A percentile compares a stretch with the other conserved stretches of the same genome.
phyloP scores from a whole-genome alignment of 2,888 invertebrate species.

The Tetrapedia diversipes region DNA sequence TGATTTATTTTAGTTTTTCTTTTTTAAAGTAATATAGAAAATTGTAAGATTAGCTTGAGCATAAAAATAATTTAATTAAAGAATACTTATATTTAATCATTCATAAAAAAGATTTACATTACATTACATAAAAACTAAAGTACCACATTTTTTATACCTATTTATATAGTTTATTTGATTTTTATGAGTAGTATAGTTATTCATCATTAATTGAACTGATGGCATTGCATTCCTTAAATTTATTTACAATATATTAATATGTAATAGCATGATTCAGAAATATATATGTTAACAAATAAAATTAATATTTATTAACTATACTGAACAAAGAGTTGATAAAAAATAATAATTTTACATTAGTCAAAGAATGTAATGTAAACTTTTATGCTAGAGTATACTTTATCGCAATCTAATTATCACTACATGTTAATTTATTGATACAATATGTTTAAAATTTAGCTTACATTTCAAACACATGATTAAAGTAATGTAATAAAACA shows the following conservation, averaged over 20 bases:
- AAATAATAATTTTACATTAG: constrained; percentile 23
- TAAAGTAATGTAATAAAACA: constrained; percentile 19
- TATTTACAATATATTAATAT: constrained; percentile 24
- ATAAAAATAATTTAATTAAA: constrained; percentile 14
- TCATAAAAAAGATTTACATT: constrained; percentile 27
- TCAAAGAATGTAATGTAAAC: constrained; percentile 39
- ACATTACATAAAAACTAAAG: constrained; percentile 23
- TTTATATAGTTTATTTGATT: constrained; percentile 21
- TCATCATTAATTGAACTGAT: background rate
- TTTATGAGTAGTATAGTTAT: background rate
- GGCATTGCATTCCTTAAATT: background rate
- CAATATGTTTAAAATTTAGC: constrained; percentile 15
- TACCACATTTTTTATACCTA: background rate
- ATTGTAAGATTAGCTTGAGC: background rate
- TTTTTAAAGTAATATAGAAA: background rate
- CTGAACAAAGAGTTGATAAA: constrained; percentile 12
- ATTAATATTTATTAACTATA: constrained; percentile 24
- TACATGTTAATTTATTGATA: constrained; percentile 4
- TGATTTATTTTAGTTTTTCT: background rate
- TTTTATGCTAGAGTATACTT: constrained; percentile 17
- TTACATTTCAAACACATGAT: constrained; percentile 19
- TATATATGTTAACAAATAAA: constrained; percentile 27
- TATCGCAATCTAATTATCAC: constrained; percentile 5
- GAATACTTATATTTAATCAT: constrained; percentile 1
- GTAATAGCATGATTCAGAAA: constrained; percentile 14